Evolutionary conservation across 2,113 vertebrate species (phyloP).

Genomic region (Cinclus cinclus): DNA sequence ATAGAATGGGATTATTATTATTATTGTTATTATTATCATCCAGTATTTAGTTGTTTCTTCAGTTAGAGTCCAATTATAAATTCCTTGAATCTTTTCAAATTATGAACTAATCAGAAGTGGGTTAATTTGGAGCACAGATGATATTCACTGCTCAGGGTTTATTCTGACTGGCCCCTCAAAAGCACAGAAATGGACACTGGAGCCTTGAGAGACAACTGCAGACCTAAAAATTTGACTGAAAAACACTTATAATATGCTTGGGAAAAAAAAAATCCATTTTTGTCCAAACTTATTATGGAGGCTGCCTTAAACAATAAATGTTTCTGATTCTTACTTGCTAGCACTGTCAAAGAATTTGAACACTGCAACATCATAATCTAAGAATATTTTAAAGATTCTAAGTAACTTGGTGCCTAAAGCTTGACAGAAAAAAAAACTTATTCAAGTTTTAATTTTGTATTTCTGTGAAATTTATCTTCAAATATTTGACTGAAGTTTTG

Average conservation of each 20-base stretch:
- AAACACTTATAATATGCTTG: neutral
- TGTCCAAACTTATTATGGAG: neutral
- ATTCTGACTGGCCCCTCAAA: neutral
- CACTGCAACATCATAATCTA: neutral
- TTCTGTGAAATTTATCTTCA: constrained; percentile 50
- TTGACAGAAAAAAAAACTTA: neutral
- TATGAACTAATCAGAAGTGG: neutral
- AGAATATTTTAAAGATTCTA: neutral
- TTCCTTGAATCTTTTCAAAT: neutral
- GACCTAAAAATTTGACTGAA: neutral
- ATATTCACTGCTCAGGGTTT: neutral
- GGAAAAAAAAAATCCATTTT: neutral
- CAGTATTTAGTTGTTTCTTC: neutral
- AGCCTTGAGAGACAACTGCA: neutral
- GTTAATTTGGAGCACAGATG: neutral
- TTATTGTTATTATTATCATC: neutral
- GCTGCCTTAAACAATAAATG: neutral
- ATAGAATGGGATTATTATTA: neutral
- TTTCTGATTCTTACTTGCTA: neutral
- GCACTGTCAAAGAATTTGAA: neutral
- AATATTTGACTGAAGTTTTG: constrained; percentile 23
- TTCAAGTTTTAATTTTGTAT: neutral
- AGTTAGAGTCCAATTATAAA: neutral
- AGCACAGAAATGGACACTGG: neutral
- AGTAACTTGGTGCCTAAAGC: neutral